Evolutionary conservation across 2,888 invertebrate genomes (phyloP), one percentile per base, ranked within the genome.

Genomic region (Himalopsyche tibetana): DNA sequence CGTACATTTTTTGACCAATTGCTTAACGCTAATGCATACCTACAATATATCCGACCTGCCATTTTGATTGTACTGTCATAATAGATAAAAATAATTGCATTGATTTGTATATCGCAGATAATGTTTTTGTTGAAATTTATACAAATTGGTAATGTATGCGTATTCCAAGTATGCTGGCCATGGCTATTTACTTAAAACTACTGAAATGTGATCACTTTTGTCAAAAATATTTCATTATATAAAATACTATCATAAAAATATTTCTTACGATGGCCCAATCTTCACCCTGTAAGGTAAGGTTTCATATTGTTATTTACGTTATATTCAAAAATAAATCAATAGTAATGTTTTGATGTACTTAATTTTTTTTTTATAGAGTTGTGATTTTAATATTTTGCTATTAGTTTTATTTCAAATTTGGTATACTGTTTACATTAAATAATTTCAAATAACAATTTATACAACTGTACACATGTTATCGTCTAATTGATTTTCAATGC

Each of bases 21-120:
- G 45, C 42, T 45, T 17, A 36, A 80, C 42, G 11, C 45, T 55
- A 80, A 40, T 56, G 17, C 80, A 81, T 42, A 42, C 56, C 12
- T 55, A 42, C 55, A 19, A 81, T 81, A 80, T 5, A 28, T 38
- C 42, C 19, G 45, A 81, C 82, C 85, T 85, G 85, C 85, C 85
- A 85, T 85, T 85, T 85, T 85, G 85, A 81, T 80, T 85, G 69
- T 85, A 81, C 82, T 81, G 80, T 79, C 80, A 85, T 85, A 85
- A 82, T 81, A 82, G 82, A 82, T 85, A 85, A 85, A 84, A 85
- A 85, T 85, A 85, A 69, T 56, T n/a, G 55, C 82, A 85, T 85
- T 84, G 69, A 56, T 63, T 56, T 85, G 40, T 82, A 19, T 45
- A 51, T 55, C 80, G 40, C 63, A 55, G 51, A 69, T 82, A 51